Evolutionary conservation across 2,113 vertebrate species (phyloP).

Genomic region (Tenrec ecaudatus): DNA sequence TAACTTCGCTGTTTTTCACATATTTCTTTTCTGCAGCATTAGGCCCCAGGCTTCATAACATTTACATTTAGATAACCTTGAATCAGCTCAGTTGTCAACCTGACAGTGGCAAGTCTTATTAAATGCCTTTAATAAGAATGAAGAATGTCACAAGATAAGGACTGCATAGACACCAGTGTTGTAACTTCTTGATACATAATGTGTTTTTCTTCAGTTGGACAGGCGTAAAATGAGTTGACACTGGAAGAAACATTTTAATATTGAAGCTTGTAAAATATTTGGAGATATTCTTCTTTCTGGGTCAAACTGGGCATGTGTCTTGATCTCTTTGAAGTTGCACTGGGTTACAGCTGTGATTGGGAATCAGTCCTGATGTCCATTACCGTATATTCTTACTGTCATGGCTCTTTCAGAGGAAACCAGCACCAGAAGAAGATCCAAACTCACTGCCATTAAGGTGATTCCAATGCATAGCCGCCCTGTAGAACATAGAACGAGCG

Average conservation of each 20-base stretch:
- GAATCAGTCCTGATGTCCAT: background rate
- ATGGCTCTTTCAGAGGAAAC: background rate
- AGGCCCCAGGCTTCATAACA: background rate
- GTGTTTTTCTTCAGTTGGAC: background rate
- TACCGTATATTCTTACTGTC: background rate
- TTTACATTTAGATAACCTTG: background rate
- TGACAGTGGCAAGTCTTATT: background rate
- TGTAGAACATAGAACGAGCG: too few species aligned
- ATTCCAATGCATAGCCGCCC: too few species aligned
- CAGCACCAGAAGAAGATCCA: background rate
- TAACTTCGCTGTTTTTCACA: conserved; percentile 31
- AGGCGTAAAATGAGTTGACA: background rate
- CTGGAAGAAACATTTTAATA: conserved; percentile 29
- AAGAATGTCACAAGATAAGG: conserved; percentile 24
- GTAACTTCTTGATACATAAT: background rate
- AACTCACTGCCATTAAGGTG: too few species aligned
- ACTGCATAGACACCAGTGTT: background rate
- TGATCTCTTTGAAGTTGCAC: background rate
- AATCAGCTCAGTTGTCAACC: background rate
- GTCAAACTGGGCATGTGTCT: background rate
- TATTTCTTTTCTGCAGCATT: background rate
- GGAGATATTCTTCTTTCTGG: background rate
- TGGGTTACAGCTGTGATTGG: background rate
- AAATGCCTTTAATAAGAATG: background rate
- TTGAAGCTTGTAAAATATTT: background rate